Conservation (phyloP, 92 coral and sea anemone species). For the Parazoanthus atlanticus region DNA sequence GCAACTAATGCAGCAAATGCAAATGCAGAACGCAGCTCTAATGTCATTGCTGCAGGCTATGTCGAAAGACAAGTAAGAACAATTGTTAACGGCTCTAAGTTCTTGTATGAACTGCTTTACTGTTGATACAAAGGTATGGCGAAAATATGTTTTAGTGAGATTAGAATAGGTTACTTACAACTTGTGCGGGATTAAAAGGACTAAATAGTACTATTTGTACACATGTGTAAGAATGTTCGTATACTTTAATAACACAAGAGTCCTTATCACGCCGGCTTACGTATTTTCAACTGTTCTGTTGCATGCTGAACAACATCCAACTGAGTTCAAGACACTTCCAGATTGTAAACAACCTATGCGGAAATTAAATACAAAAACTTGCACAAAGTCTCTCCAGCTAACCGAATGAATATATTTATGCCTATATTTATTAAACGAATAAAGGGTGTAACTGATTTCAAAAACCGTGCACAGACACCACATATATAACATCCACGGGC, state of each 20-base stretch:
- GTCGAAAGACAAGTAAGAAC: constrained; percentile 13
- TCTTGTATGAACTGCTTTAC: too few relatives aligned
- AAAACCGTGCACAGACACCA: background rate
- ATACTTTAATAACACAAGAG: too few relatives aligned
- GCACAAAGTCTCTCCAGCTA: background rate
- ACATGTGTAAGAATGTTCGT: background rate
- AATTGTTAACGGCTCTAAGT: too few relatives aligned
- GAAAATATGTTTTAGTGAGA: background rate
- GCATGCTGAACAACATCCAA: background rate
- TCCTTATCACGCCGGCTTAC: background rate
- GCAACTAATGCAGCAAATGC: constrained; percentile 54
- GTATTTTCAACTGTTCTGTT: background rate
- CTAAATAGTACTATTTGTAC: background rate
- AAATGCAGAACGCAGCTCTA: constrained; percentile 54
- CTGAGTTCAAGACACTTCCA: background rate
- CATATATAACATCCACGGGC: background rate
- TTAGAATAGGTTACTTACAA: background rate
- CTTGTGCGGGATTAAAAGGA: background rate
- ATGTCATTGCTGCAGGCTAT: constrained; percentile 42
- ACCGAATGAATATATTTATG: too few relatives aligned
- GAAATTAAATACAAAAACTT: background rate
- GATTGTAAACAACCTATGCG: background rate
- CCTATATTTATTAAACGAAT: background rate
- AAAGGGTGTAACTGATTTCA: background rate
- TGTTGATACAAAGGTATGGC: too few relatives aligned